Evolutionary conservation across 2,888 invertebrate genomes (phyloP).

Genomic region (Agonopterix subpropinquella): DNA sequence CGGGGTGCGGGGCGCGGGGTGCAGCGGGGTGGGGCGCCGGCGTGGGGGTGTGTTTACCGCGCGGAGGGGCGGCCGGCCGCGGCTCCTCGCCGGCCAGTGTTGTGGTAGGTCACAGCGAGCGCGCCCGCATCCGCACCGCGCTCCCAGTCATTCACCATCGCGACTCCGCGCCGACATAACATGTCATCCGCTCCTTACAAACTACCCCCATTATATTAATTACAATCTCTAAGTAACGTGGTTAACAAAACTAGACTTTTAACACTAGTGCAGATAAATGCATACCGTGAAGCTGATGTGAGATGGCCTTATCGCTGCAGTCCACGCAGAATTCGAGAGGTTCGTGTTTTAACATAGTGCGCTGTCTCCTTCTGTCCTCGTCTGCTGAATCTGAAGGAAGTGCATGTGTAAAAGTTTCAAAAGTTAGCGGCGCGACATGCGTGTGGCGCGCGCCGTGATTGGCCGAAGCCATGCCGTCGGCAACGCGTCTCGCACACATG

Average conservation of each 20-base stretch:
- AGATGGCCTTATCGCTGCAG: conserved; percentile 76
- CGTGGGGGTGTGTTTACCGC: conserved; percentile 51
- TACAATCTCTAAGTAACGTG: neutral
- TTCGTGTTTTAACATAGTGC: conserved; percentile 41
- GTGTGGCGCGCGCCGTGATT: conserved; percentile 58
- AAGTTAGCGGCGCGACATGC: conserved; percentile 65
- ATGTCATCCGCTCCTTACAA: conserved; percentile 31
- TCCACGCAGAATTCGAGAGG: conserved; percentile 75
- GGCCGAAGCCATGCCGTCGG: conserved; percentile 62
- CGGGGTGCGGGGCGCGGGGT: conserved; percentile 20
- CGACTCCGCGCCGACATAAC: conserved; percentile 54
- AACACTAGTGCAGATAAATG: conserved; percentile 57
- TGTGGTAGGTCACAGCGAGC: conserved; percentile 78
- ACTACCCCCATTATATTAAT: neutral
- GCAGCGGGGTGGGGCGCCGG: conserved; percentile 12
- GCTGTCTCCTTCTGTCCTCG: conserved; percentile 21
- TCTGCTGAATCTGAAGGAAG: conserved; percentile 35
- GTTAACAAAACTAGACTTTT: conserved; percentile 18
- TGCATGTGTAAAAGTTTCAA: conserved; percentile 65
- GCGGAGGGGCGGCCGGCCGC: conserved; percentile 30
- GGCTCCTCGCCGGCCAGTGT: conserved; percentile 64
- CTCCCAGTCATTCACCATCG: conserved; percentile 43
- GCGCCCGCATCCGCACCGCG: conserved; percentile 44
- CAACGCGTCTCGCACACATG: conserved; percentile 56
- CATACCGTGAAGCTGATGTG: conserved; percentile 68